Evolutionary conservation across 2,797 vertebrate species (phyloP), one percentile per base, ranked within the genome.

Genomic region (Anableps anableps): DNA sequence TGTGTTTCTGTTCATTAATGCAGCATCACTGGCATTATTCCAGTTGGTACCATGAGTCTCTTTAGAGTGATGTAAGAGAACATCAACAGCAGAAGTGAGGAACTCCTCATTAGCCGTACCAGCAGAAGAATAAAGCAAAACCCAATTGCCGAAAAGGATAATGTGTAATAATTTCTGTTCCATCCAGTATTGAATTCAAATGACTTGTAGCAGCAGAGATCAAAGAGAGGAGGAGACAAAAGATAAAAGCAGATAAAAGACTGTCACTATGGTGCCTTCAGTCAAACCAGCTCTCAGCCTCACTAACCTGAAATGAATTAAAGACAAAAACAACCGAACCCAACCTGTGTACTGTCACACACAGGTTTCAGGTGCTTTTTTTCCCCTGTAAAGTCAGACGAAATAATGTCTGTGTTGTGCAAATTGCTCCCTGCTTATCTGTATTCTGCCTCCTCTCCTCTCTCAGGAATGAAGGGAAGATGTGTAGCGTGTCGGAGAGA

Each of bases 151-250:
- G 38, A 78, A 74, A 58, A 78, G 53, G 6, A n/a, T 72, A 62
- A 79, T 34, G 45, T 74, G 45, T 80, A 68, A 41, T 26, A 16
- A 48, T 79, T 75, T 84, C 53, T 55, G 21, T 68, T 76, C 72
- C 75, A 60, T 77, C 85, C 83, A 58, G 38, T 34, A 47, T 1
- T 48, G 19, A 80, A 55, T 81, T 29, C 82, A 87, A 87, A 84
- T 85, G 83, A 83, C 81, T 89, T 55, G 45, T 26, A 70, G 74
- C 21, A 60, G 86, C 29, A 11, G 13, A 87, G 86, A 93, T 94
- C 86, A 93, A 93, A 93, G 85, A 72, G 77, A 19, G 31, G 45
- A 82, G 74, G 77, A 86, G 86, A 88, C 80, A 85, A 84, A 90
- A 90, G 88, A 93, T 88, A 84, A 93, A 88, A 85, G 85, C 81